Evolutionary conservation across 2,888 invertebrate species (phyloP).

Genomic region (Polyommatus icarus): DNA sequence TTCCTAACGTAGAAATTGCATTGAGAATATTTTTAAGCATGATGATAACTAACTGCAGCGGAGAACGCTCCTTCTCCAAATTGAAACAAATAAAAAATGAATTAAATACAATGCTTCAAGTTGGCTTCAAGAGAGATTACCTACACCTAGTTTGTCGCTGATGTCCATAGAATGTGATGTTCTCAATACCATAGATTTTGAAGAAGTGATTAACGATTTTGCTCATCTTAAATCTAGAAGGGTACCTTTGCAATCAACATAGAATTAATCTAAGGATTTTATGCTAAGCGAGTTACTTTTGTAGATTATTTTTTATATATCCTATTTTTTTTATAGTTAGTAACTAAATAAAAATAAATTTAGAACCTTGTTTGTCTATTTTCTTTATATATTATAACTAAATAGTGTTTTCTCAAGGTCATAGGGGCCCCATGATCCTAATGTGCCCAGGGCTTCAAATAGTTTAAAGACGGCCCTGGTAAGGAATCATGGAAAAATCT

Average conservation of each 20-base stretch:
- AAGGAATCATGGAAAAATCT: no score
- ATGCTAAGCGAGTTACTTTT: background rate
- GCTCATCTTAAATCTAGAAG: constrained; percentile 34
- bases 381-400: constrained; percentile 35
- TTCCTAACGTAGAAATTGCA: constrained; percentile 47
- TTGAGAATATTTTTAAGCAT: constrained; percentile 44
- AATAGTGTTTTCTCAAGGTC: no score
- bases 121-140: no score
- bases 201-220: constrained; percentile 32
- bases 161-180: background rate
- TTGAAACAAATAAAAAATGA: no score
- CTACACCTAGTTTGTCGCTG: no score
- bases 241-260: constrained; percentile 33
- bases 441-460: no score
- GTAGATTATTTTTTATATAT: constrained; percentile 8
- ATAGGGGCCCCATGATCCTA: no score
- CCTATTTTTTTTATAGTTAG: constrained; percentile 6
- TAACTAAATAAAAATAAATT: constrained; percentile 5
- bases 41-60: no score
- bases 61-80: no score
- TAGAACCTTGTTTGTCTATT: constrained; percentile 40
- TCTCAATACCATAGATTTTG: constrained; percentile 20
- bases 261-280: constrained; percentile 14
- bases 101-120: no score
- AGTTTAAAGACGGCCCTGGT: no score